phyloP scores from a whole-genome alignment of 2,888 invertebrate species.

The Cylindroiulus punctatus region DNA sequence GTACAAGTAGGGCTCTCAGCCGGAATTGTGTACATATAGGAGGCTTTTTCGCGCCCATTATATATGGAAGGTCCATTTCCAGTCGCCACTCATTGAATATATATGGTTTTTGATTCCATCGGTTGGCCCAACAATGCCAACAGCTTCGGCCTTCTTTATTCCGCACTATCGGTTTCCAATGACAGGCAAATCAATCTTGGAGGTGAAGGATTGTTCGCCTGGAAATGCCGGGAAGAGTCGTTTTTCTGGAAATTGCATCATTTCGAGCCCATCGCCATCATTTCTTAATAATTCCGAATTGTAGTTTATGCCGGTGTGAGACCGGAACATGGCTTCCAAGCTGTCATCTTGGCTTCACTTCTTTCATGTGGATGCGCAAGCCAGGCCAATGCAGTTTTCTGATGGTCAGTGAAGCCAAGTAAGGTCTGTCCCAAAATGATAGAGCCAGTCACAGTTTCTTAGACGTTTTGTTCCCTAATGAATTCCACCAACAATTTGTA shows the following conservation, averaged over 20 bases:
- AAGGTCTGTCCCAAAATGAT: too few relatives aligned
- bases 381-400: too few relatives aligned
- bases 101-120: constrained; percentile 23
- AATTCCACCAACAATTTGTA: too few relatives aligned
- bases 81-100: neutral
- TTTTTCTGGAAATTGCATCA: constrained; percentile 15
- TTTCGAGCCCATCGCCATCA: neutral
- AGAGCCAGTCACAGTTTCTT: too few relatives aligned
- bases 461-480: too few relatives aligned
- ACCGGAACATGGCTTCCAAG: too few relatives aligned
- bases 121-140: constrained; percentile 13
- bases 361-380: too few relatives aligned
- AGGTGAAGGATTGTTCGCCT: neutral
- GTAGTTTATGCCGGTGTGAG: too few relatives aligned
- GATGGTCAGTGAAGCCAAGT: too few relatives aligned
- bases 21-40: neutral
- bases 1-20: neutral
- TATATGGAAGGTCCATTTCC: constrained; percentile 31
- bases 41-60: neutral
- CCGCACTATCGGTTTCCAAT: constrained; percentile 36
- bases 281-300: neutral
- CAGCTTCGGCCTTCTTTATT: constrained; percentile 1
- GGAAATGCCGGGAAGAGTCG: neutral
- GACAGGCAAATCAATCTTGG: constrained; percentile 21
- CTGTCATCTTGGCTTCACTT: too few relatives aligned